Conservation (phyloP, 2,888 invertebrate species). For the Euspilapteryx auroguttella region DNA sequence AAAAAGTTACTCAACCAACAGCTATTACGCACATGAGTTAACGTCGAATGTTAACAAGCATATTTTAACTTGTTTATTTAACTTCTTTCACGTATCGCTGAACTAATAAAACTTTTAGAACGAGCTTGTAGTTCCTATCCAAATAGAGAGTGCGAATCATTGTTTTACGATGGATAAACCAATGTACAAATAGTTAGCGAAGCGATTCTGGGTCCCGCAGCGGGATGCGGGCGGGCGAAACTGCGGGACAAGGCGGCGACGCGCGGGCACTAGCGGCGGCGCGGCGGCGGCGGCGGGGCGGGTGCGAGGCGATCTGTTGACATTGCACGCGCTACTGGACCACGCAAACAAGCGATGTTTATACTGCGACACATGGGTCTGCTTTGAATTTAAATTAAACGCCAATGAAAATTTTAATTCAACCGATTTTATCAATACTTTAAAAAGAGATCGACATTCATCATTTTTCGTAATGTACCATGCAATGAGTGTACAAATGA, state of each 20-base stretch:
- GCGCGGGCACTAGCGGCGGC: neutral
- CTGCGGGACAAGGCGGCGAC: neutral
- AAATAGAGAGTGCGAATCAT: neutral
- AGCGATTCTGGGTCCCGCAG: too few relatives aligned
- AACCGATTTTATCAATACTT: too few relatives aligned
- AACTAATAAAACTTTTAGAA: neutral
- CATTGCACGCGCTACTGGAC: slow-evolving; percentile 16
- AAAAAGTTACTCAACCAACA: neutral
- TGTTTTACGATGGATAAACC: too few relatives aligned
- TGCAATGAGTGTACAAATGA: too few relatives aligned
- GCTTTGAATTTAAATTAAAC: slow-evolving; percentile 47
- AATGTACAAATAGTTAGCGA: too few relatives aligned
- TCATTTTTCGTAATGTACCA: too few relatives aligned
- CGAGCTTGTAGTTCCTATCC: neutral
- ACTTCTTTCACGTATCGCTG: neutral
- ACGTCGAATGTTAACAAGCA: neutral
- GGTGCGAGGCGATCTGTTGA: slow-evolving; percentile 23
- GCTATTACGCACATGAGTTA: slow-evolving; percentile 1
- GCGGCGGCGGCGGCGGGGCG: neutral
- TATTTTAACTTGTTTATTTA: neutral
- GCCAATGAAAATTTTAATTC: slow-evolving; percentile 30
- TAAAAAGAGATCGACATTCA: too few relatives aligned
- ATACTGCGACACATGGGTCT: slow-evolving; percentile 41
- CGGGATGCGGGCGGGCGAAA: neutral
- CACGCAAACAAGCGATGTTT: slow-evolving; percentile 39